Percentiles rank a stretch among this genome's conserved stretches.
Conservation (phyloP, 1,140 invertebrate genomes). For the Zaprionus davidi region DNA sequence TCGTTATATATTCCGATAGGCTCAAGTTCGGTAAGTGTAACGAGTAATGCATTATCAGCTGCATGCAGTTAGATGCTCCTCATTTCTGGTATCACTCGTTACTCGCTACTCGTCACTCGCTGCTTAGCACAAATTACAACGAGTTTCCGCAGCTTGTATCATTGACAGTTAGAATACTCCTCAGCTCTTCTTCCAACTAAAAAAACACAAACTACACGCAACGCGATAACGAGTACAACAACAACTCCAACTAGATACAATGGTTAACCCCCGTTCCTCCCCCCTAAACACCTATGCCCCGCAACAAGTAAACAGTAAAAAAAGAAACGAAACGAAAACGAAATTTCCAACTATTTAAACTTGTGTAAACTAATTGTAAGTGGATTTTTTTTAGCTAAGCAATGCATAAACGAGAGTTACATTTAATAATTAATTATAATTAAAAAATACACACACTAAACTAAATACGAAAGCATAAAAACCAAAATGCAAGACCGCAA, state of each 20-base stretch:
- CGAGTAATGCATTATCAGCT: background rate
- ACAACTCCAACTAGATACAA: constrained; percentile 3
- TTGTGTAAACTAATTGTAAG: constrained; percentile 78
- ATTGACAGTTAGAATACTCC: background rate
- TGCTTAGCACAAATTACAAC: background rate
- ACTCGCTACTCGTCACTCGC: background rate
- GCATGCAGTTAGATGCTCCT: background rate
- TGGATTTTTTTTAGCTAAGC: constrained; percentile 79
- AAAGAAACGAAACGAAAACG: constrained; percentile 17
- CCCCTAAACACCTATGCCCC: background rate
- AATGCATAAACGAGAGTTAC: constrained; percentile 76
- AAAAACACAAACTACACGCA: too few species aligned
- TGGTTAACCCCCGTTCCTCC: background rate
- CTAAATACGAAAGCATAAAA: constrained; percentile 43
- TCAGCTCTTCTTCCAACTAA: background rate
- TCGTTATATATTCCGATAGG: background rate
- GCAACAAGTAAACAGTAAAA: constrained; percentile 7
- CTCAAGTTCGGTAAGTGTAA: background rate
- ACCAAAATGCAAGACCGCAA: constrained; percentile 36
- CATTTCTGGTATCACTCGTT: constrained; percentile 2
- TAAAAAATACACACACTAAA: constrained; percentile 39
- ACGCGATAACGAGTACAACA: background rate
- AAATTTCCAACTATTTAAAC: constrained; percentile 63
- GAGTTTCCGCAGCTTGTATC: background rate
- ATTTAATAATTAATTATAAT: constrained; percentile 74